Base-by-base conservation (phyloP, 2,797 vertebrate genomes). In the Heteromormyrus szaboi region DNA sequence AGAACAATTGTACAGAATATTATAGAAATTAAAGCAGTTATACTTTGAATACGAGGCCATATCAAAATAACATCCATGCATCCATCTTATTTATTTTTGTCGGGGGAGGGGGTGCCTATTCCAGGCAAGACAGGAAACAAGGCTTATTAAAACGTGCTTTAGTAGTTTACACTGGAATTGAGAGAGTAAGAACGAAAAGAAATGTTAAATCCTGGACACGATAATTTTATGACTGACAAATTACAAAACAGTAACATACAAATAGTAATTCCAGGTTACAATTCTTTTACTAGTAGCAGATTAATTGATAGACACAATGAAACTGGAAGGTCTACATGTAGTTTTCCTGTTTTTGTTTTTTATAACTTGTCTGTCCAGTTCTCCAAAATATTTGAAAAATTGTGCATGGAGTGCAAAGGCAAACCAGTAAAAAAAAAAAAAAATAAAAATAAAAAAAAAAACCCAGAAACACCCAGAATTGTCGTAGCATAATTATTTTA, bases 31-130 rank as follows among this genome's bases (percentile, higher is more conserved):
- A n/a, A 81, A 85, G 48, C 4, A 53, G 22, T 51, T 85, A 25
- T 48, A 44, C 3, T 85, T 85, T 85, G 44, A 51, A 53, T 33
- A 22, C 19, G 3, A 81, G 76, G 68, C 12, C 11, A 50, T 84
- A 84, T 84, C 79, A 84, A 25, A 84, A 48, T 25, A 84, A 83
- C n/a, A 48, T 83, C 65, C 17, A 83, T 83, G 37, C n/a, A 83
- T 81, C n/a, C 37, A 83, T 25, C n/a, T n/a, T 14, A 83, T 19
- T 65, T 65, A 65, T 83, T 48, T 44, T 22, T 83, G 44, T 50
- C 4, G 0, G 17, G 37, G 7, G 7, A 4, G 3, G 0, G 22
- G 22, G n/a, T 4, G 51, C 53, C 65, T 17, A 68, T 14, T 14
- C 25, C 65, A 33, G 3, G 25, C 11, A 68, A 29, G 9, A 68